Evolutionary conservation across 2,888 invertebrate genomes (phyloP).

Genomic region (Ophioninae sp.): DNA sequence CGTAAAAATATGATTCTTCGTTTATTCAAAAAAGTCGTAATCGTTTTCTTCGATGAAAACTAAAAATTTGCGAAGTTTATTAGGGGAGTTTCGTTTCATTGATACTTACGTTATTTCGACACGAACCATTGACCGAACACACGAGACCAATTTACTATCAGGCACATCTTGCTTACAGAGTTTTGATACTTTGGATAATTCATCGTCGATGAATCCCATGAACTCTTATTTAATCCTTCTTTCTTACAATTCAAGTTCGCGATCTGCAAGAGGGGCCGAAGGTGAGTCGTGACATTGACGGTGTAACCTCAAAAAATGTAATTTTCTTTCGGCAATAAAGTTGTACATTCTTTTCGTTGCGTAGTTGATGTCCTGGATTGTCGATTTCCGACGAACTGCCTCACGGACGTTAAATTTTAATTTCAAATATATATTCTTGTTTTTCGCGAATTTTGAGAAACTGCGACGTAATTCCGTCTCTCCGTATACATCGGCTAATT

Average conservation of each 20-base stretch:
- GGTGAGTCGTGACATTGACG: slow-evolving; percentile 14
- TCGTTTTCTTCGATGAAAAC: not conserved
- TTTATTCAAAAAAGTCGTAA: not conserved
- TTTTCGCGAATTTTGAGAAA: slow-evolving; percentile 38
- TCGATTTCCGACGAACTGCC: not conserved
- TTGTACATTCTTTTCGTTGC: slow-evolving; percentile 13
- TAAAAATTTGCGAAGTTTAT: not conserved
- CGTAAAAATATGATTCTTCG: not conserved
- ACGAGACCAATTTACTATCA: slow-evolving; percentile 85
- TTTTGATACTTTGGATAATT: slow-evolving; percentile 85
- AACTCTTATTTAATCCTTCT: slow-evolving; percentile 57
- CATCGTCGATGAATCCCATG: slow-evolving; percentile 86
- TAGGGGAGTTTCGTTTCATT: not conserved
- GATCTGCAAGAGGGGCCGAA: not conserved
- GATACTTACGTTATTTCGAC: slow-evolving; percentile 84
- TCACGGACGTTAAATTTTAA: not conserved
- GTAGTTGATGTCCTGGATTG: slow-evolving; percentile 2
- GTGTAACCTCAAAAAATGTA: slow-evolving; percentile 23
- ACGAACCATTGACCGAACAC: slow-evolving; percentile 86
- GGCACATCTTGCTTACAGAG: slow-evolving; percentile 85
- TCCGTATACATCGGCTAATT: not conserved
- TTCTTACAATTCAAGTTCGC: not conserved
- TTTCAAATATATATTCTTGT: slow-evolving; percentile 18
- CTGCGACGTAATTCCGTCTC: slow-evolving; percentile 33
- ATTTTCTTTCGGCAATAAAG: not conserved